phyloP scores from a whole-genome alignment of 2,113 vertebrate species.

The Platycercus adscitus region DNA sequence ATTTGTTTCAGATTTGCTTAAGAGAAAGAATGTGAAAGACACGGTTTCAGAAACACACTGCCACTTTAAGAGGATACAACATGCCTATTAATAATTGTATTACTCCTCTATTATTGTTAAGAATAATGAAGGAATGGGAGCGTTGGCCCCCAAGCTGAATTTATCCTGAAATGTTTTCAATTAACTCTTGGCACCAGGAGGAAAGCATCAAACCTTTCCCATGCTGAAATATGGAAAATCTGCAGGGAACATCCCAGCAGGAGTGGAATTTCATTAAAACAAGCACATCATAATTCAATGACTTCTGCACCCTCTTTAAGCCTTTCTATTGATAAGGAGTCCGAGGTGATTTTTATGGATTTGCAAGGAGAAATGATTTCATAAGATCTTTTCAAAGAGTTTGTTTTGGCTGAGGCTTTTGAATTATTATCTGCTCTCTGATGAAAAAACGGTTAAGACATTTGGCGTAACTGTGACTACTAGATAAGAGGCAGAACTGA shows the following conservation, averaged over 20 bases:
- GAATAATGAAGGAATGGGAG: conserved; percentile 85
- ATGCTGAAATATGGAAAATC: conserved; percentile 90
- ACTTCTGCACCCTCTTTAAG: conserved; percentile 80
- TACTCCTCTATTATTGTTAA: conserved; percentile 85
- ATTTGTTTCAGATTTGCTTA: conserved; percentile 69
- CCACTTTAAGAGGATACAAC: conserved; percentile 78
- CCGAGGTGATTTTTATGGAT: conserved; percentile 78
- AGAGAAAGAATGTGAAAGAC: conserved; percentile 69
- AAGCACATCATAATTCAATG: conserved; percentile 86
- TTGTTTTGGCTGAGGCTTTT: conserved; percentile 72
- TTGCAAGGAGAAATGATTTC: conserved; percentile 83
- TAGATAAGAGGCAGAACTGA: conserved; percentile 73
- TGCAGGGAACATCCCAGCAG: conserved; percentile 86
- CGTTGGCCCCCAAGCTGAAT: conserved; percentile 78
- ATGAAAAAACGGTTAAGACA: conserved; percentile 81
- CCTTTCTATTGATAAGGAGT: conserved; percentile 82
- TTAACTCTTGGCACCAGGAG: conserved; percentile 87
- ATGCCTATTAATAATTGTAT: conserved; percentile 85
- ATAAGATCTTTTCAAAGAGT: conserved; percentile 75
- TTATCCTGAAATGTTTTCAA: conserved; percentile 91
- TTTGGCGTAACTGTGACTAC: conserved; percentile 80
- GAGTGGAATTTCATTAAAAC: conserved; percentile 88
- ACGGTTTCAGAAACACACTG: conserved; percentile 65
- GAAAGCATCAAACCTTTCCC: conserved; percentile 89
- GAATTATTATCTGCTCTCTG: conserved; percentile 77